Evolutionary conservation across 2,113 vertebrate species (phyloP).

Genomic region (Oplegnathus fasciatus): DNA sequence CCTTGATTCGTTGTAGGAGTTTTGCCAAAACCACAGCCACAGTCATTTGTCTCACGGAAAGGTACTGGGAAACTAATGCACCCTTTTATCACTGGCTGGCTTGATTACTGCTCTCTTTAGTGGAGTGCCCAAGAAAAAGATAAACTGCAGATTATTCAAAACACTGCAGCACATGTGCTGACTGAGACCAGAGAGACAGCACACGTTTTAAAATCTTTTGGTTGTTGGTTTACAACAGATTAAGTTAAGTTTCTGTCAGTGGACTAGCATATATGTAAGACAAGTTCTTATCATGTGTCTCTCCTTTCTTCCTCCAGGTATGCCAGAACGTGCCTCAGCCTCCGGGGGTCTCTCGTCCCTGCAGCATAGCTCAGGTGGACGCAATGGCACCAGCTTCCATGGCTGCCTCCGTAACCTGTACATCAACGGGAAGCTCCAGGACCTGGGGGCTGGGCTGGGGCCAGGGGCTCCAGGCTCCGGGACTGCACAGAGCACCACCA

Average conservation of each 20-base stretch:
- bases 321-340: constrained; percentile 86
- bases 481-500: constrained; percentile 54
- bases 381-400: constrained; percentile 94
- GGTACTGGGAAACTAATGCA: not conserved
- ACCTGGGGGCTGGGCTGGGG: constrained; percentile 90
- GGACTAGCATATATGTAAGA: not conserved
- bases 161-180: constrained; percentile 3
- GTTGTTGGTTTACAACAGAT: not conserved
- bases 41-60: not conserved
- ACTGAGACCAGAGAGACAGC: not conserved
- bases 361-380: constrained; percentile 90
- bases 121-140: not conserved
- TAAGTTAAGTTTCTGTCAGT: not conserved
- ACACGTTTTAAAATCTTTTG: not conserved
- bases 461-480: constrained; percentile 81
- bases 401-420: constrained; percentile 95
- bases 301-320: constrained; percentile 82
- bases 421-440: constrained; percentile 95
- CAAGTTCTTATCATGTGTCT: not conserved
- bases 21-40: not conserved
- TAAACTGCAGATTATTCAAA: constrained; percentile 3
- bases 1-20: not conserved
- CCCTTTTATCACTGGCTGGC: constrained; percentile 4
- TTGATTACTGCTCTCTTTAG: constrained; percentile 14
- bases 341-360: constrained; percentile 85